Base-by-base conservation (phyloP, 2,797 vertebrate species). In the Pteronotus mesoamericanus region DNA sequence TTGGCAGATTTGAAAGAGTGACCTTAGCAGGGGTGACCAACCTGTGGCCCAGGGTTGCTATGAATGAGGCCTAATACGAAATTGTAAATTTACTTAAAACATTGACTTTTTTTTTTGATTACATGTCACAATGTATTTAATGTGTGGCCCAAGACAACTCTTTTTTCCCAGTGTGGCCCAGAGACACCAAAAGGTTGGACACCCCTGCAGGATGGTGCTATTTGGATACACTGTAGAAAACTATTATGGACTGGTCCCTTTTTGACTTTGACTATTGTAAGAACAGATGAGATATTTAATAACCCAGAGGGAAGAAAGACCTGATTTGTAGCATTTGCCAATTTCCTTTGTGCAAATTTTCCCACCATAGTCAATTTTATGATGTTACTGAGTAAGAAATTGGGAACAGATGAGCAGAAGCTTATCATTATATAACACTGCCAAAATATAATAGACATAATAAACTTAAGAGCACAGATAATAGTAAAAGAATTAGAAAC, bases 211-310 rank as follows among this genome's bases (percentile, higher is more conserved):
- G 46, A 77, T 87, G 26, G 80, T 66, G n/a, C n/a, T 79, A 34
- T 48, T 94, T 87, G 74, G 22, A 86, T 75, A 85, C 7, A 86
- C 18, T 74, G 1, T 26, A 64, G 78, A 69, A 75, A 93, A 77
- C 21, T 51, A 77, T 1, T 75, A 29, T 22, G 19, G 10, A 93
- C 24, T 78, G 4, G 34, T 89, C 44, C 61, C 37, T 61, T 84
- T 95, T 92, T 89, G 55, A 88, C 71, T 91, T 86, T 89, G 34
- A 93, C 53, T 91, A 82, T 46, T 59, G 72, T 44, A 79, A 93
- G 75, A 77, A 68, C 21, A 92, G 69, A 59, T 75, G 42, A 77
- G 57, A 88, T 85, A 94, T 72, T 97, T 94, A 84, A 92, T 37
- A 94, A 84, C 8, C 34, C 37, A 44, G 37, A 10, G 19, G 26